Percentiles rank a stretch among this genome's conserved stretches.
Conservation (phyloP, 2,797 vertebrate genomes). For the Distichodus sexfasciatus region DNA sequence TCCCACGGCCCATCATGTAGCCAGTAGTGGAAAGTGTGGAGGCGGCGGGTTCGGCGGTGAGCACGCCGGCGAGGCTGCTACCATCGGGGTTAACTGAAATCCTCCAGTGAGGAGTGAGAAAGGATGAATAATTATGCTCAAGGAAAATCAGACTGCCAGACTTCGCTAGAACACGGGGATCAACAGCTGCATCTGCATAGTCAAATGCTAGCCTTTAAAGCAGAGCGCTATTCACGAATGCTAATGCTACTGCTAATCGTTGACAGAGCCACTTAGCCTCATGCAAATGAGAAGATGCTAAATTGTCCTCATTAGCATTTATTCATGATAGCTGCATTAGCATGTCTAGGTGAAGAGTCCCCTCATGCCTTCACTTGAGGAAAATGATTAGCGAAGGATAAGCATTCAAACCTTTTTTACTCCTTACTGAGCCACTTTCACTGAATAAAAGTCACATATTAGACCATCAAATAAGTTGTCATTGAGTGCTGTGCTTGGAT, state of each 20-base stretch:
- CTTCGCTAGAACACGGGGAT: slow-evolving; percentile 23
- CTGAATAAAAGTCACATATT: background rate
- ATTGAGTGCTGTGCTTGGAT: background rate
- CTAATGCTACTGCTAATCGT: background rate
- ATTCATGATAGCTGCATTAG: slow-evolving; percentile 3
- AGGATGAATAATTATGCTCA: slow-evolving; percentile 52
- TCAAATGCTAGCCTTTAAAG: background rate
- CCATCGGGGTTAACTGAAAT: slow-evolving; percentile 68
- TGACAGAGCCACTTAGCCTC: background rate
- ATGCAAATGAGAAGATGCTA: slow-evolving; percentile 29
- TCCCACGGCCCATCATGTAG: slow-evolving; percentile 49
- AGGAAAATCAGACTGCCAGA: slow-evolving; percentile 39
- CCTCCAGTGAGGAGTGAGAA: slow-evolving; percentile 38
- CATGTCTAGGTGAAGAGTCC: background rate
- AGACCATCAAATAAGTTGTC: background rate
- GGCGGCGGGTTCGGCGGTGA: background rate
- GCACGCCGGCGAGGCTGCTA: slow-evolving; percentile 45
- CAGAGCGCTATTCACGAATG: background rate
- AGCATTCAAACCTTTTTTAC: background rate
- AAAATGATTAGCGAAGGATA: background rate
- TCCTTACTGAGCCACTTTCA: background rate
- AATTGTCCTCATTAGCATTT: slow-evolving; percentile 26
- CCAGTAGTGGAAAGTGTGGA: slow-evolving; percentile 26
- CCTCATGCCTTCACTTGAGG: background rate
- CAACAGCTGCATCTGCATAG: slow-evolving; percentile 7